phyloP scores from a whole-genome alignment of 2,113 vertebrate species.

The Bagarius yarrelli region DNA sequence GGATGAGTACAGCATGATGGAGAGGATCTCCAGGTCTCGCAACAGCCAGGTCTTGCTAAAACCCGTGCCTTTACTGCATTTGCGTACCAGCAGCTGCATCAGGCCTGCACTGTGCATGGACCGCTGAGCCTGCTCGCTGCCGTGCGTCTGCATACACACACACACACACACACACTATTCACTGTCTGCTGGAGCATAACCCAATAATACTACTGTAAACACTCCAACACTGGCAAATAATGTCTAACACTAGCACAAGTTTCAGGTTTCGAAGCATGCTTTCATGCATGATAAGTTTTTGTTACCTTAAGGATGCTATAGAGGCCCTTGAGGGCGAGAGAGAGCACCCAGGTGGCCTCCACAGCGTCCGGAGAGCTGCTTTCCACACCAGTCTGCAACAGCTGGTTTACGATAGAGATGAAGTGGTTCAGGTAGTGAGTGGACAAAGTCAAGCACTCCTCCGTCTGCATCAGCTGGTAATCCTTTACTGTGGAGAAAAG shows the following conservation, averaged over 20 bases:
- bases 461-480: constrained; percentile 86
- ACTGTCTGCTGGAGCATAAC: background rate
- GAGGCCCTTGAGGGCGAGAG: constrained; percentile 89
- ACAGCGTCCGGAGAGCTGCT: constrained; percentile 82
- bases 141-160: constrained; percentile 74
- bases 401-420: constrained; percentile 83
- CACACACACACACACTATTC: background rate
- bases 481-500: constrained; percentile 80
- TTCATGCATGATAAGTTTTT: background rate
- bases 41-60: constrained; percentile 98
- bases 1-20: constrained; percentile 95
- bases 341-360: constrained; percentile 94
- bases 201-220: background rate
- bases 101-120: constrained; percentile 85
- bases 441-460: constrained; percentile 75
- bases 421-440: constrained; percentile 86
- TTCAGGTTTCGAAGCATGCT: background rate
- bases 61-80: constrained; percentile 95
- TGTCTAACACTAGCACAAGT: background rate
- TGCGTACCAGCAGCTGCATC: constrained; percentile 89
- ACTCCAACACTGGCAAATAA: too few relatives aligned
- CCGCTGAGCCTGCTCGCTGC: constrained; percentile 80
- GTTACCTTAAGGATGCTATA: constrained; percentile 90
- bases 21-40: constrained; percentile 92
- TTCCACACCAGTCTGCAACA: constrained; percentile 83